Percentiles rank a stretch among this genome's conserved stretches.
phyloP scores from a whole-genome alignment of 2,113 vertebrate species.

The Amblyopsis rosae region DNA sequence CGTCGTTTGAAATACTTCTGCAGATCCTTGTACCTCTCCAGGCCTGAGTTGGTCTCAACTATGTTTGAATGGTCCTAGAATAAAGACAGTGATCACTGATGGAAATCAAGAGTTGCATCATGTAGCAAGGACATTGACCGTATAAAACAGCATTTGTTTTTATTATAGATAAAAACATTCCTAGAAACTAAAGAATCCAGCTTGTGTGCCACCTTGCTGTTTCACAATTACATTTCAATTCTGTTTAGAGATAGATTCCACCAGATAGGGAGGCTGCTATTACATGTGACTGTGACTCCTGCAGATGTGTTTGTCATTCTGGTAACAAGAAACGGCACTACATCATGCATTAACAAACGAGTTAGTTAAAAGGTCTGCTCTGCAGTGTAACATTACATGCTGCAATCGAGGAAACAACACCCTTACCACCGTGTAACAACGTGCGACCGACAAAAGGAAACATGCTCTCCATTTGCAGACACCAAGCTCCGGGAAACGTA shows the following conservation, averaged over 20 bases:
- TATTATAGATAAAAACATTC: neutral
- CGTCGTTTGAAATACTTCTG: slow-evolving; percentile 79
- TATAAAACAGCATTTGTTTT: neutral
- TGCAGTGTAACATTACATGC: slow-evolving; percentile 9
- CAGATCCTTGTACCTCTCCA: slow-evolving; percentile 70
- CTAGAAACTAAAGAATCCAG: too few species aligned
- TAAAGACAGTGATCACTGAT: neutral
- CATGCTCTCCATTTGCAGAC: slow-evolving; percentile 9
- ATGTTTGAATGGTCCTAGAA: slow-evolving; percentile 68
- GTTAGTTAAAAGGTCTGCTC: neutral
- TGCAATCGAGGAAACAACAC: slow-evolving; percentile 7
- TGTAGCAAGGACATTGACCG: neutral
- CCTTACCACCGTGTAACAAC: slow-evolving; percentile 57
- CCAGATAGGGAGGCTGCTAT: slow-evolving; percentile 1
- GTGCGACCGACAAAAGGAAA: slow-evolving; percentile 3
- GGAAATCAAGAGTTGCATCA: neutral
- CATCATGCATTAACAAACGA: slow-evolving; percentile 31
- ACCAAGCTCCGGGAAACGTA: neutral
- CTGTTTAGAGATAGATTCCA: neutral
- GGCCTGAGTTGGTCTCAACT: slow-evolving; percentile 57
- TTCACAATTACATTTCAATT: too few species aligned
- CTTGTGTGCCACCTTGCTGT: too few species aligned
- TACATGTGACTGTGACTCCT: slow-evolving; percentile 9
- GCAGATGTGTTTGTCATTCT: slow-evolving; percentile 31
- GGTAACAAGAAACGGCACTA: slow-evolving; percentile 18